Percentiles rank a stretch among this genome's conserved stretches.
These are phyloP conservation scores for Craterocephalus amniculus DNA, from an alignment of 2,797 vertebrate genomes.

Conservation along the genomic window DNA sequence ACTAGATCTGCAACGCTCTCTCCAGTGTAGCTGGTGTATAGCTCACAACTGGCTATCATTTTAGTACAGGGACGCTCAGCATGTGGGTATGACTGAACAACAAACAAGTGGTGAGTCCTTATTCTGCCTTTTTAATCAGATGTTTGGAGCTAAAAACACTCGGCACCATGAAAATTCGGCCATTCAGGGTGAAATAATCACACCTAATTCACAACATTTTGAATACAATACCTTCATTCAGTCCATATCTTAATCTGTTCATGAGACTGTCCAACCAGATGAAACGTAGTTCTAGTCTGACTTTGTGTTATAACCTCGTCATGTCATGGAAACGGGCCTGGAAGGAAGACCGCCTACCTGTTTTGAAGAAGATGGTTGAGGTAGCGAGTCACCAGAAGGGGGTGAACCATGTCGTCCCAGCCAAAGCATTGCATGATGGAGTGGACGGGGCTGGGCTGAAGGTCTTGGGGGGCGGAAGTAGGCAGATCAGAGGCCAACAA, in stretches of 20 bases:
- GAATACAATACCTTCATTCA: slow-evolving; percentile 22
- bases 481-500: slow-evolving; percentile 92
- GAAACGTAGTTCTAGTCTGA: neutral
- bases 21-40: neutral
- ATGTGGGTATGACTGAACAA: neutral
- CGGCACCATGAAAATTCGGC: no score
- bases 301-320: slow-evolving; percentile 18
- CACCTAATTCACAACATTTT: slow-evolving; percentile 12
- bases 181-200: neutral
- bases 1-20: neutral
- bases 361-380: slow-evolving; percentile 93
- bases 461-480: slow-evolving; percentile 88
- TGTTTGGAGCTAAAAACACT: neutral
- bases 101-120: neutral
- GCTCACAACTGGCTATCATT: no score
- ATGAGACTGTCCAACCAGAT: slow-evolving; percentile 9
- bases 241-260: slow-evolving; percentile 31
- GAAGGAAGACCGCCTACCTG: slow-evolving; percentile 74
- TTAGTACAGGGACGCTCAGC: neutral
- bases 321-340: neutral
- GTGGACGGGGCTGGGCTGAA: slow-evolving; percentile 90
- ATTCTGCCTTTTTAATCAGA: neutral
- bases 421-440: slow-evolving; percentile 92
- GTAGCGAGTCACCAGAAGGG: slow-evolving; percentile 91
- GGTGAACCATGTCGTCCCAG: slow-evolving; percentile 96